Percentiles rank a stretch among this genome's conserved stretches.
Conservation (phyloP, 2,797 vertebrate genomes). For the Myotis planiceps region DNA sequence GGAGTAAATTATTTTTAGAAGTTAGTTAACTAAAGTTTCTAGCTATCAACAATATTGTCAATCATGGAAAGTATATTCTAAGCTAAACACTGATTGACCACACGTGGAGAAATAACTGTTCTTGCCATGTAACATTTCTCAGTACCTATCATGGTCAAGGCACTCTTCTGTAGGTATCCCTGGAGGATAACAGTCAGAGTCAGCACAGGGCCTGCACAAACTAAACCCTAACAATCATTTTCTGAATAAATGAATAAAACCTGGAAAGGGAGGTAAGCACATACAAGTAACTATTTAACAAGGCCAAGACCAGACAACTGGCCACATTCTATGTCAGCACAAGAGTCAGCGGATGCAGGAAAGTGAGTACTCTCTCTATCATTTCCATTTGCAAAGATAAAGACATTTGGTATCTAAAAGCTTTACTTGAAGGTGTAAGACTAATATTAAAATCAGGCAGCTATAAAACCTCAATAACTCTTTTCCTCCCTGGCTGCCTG, state of each 20-base stretch:
- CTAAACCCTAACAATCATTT: background rate
- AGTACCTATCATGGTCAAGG: background rate
- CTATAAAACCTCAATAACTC: background rate
- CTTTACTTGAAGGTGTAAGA: background rate
- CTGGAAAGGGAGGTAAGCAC: background rate
- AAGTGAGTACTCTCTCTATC: background rate
- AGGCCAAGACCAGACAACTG: background rate
- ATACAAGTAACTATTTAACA: background rate
- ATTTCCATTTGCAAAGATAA: background rate
- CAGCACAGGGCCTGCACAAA: background rate
- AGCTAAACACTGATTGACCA: background rate
- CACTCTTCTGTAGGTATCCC: background rate
- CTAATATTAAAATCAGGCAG: slow-evolving; percentile 4
- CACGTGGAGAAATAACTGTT: background rate
- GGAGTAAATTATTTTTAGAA: slow-evolving; percentile 42
- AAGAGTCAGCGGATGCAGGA: background rate
- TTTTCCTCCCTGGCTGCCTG: no score
- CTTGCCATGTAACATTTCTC: background rate
- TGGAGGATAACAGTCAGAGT: background rate
- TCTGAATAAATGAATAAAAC: background rate
- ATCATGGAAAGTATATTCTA: background rate
- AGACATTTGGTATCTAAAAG: background rate
- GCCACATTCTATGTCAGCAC: background rate
- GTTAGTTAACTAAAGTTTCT: slow-evolving; percentile 10
- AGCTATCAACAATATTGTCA: background rate